Conservation (phyloP, 2,888 invertebrate genomes). For the Lottia gigantea region DNA sequence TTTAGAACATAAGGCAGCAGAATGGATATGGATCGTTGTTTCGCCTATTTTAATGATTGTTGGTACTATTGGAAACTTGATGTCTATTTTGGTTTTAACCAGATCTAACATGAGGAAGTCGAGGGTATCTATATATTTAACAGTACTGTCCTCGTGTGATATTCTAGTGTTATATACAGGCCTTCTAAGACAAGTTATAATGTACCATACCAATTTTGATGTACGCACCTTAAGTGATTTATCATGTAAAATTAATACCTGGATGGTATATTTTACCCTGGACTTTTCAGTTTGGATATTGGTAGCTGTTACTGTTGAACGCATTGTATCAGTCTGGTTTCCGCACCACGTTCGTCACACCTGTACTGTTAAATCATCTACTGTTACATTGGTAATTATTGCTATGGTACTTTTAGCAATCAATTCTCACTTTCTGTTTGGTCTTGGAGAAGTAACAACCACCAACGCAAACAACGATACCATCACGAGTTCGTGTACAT, state of each 20-base stretch:
- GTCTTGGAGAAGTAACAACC: constrained; percentile 22
- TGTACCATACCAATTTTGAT: constrained; percentile 35
- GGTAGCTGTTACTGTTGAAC: constrained; percentile 54
- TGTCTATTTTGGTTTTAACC: constrained; percentile 47
- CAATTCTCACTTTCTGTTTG: constrained; percentile 48
- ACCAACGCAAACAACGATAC: no score
- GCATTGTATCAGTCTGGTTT: constrained; percentile 50
- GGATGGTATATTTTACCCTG: constrained; percentile 48
- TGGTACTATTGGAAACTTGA: constrained; percentile 52
- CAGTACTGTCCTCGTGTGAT: constrained; percentile 46
- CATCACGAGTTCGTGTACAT: constrained; percentile 23
- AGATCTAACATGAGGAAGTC: constrained; percentile 41
- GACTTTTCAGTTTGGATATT: constrained; percentile 59
- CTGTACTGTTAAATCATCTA: constrained; percentile 39
- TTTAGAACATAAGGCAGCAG: constrained; percentile 29
- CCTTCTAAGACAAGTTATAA: constrained; percentile 47
- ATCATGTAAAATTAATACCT: constrained; percentile 47
- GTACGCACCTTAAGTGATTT: constrained; percentile 34
- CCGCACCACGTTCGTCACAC: constrained; percentile 44
- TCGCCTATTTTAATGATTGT: constrained; percentile 51
- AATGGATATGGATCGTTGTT: constrained; percentile 39
- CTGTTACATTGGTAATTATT: constrained; percentile 29
- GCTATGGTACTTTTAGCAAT: constrained; percentile 32
- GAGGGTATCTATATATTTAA: constrained; percentile 49
- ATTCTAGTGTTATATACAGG: constrained; percentile 51